These are phyloP conservation scores for Orgyia antiqua DNA, from an alignment of 2,888 invertebrate species.

Conservation along the genomic window DNA sequence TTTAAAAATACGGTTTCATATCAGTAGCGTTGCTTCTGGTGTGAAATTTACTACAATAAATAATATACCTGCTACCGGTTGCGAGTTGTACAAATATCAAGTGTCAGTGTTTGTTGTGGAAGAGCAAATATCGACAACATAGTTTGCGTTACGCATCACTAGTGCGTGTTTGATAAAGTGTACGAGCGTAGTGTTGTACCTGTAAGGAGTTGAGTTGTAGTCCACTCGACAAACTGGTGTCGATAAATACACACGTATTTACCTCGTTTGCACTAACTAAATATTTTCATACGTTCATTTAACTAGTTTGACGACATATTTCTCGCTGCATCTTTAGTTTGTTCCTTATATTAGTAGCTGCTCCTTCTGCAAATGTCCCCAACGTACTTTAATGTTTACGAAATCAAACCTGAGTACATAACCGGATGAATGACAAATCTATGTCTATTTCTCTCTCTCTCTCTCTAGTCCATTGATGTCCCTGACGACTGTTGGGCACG, in stretches of 20 bases:
- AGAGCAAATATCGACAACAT: slow-evolving; percentile 69
- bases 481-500: no score
- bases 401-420: no score
- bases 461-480: no score
- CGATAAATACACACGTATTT: slow-evolving; percentile 66
- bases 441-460: no score
- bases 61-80: slow-evolving; percentile 54
- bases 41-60: slow-evolving; percentile 57
- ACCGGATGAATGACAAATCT: no score
- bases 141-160: slow-evolving; percentile 78
- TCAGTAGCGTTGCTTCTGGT: slow-evolving; percentile 57
- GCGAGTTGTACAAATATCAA: slow-evolving; percentile 68
- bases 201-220: slow-evolving; percentile 60
- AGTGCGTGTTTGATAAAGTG: slow-evolving; percentile 62
- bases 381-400: no score
- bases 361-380: no score
- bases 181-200: slow-evolving; percentile 40
- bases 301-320: slow-evolving; percentile 26
- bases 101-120: slow-evolving; percentile 65
- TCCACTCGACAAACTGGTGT: slow-evolving; percentile 60
- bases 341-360: no score
- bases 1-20: slow-evolving; percentile 40
- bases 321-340: slow-evolving; percentile 6
- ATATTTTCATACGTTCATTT: slow-evolving; percentile 47
- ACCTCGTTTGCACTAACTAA: slow-evolving; percentile 57